Conservation (phyloP, 2,888 invertebrate genomes). For the Odontothrips loti region DNA sequence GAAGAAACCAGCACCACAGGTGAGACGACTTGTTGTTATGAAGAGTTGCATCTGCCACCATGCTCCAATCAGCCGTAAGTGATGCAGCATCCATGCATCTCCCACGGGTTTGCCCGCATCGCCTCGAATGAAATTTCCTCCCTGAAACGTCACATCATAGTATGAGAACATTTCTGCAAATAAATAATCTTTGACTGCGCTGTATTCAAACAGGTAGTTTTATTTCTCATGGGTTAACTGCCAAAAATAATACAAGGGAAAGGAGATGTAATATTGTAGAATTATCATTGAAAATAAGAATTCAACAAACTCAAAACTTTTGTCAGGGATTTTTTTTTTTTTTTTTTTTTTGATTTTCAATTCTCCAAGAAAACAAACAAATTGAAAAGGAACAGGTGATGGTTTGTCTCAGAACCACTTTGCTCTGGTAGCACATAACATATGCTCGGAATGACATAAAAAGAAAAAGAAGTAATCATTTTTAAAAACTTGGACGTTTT, state of each 20-base stretch:
- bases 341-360: no score
- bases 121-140: conserved; percentile 10
- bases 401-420: no score
- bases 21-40: conserved; percentile 22
- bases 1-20: conserved; percentile 21
- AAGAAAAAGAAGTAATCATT: no score
- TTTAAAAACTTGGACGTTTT: no score
- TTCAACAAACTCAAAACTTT: no score
- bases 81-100: conserved; percentile 18
- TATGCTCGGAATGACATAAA: no score
- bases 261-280: neutral
- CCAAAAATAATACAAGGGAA: neutral
- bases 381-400: no score
- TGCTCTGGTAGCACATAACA: no score
- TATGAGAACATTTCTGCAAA: neutral
- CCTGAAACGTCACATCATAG: neutral
- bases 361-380: no score
- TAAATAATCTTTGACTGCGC: no score
- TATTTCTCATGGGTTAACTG: neutral
- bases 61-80: conserved; percentile 8
- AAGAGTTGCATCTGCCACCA: conserved; percentile 19
- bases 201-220: no score
- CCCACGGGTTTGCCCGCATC: neutral
- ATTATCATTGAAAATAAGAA: neutral
- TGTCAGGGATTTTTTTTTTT: no score